A percentile compares a stretch with the other conserved stretches of the same genome.
Evolutionary conservation across 2,888 invertebrate species (phyloP).

Genomic region (Ecdyonurus torrentis): DNA sequence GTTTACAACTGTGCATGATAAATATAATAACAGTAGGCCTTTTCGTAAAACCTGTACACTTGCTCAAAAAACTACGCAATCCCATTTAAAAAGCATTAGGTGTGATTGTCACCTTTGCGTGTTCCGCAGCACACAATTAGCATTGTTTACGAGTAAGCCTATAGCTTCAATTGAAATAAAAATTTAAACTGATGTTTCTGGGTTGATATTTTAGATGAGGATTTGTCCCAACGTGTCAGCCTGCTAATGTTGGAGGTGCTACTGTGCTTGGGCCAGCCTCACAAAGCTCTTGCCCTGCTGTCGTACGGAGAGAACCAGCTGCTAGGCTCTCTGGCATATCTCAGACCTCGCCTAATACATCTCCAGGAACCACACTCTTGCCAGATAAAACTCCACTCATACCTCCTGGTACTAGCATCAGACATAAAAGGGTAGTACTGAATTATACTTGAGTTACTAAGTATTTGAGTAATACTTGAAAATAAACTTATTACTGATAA

Average conservation of each 20-base stretch:
- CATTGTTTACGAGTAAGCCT: not conserved
- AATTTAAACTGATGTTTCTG: not conserved
- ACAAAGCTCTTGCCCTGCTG: constrained; percentile 41
- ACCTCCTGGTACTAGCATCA: too few species aligned
- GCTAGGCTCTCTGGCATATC: too few species aligned
- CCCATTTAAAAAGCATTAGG: too few species aligned
- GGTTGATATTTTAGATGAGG: constrained; percentile 35
- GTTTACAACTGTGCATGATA: not conserved
- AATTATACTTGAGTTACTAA: too few species aligned
- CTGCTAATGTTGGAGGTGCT: constrained; percentile 43
- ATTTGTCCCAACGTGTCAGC: constrained; percentile 42
- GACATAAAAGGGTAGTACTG: too few species aligned
- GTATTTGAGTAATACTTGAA: too few species aligned
- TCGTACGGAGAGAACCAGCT: constrained; percentile 42
- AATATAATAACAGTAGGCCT: not conserved
- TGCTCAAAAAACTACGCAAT: too few species aligned
- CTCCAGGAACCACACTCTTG: too few species aligned
- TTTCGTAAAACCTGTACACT: too few species aligned
- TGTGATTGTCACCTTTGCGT: not conserved
- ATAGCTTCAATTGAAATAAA: not conserved
- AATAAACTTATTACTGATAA: too few species aligned
- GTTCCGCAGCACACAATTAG: not conserved
- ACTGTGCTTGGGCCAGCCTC: constrained; percentile 37
- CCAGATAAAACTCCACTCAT: too few species aligned
- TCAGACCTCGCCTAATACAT: too few species aligned